phyloP scores from a whole-genome alignment of 2,797 vertebrate genomes.

The Phoebastria nigripes region DNA sequence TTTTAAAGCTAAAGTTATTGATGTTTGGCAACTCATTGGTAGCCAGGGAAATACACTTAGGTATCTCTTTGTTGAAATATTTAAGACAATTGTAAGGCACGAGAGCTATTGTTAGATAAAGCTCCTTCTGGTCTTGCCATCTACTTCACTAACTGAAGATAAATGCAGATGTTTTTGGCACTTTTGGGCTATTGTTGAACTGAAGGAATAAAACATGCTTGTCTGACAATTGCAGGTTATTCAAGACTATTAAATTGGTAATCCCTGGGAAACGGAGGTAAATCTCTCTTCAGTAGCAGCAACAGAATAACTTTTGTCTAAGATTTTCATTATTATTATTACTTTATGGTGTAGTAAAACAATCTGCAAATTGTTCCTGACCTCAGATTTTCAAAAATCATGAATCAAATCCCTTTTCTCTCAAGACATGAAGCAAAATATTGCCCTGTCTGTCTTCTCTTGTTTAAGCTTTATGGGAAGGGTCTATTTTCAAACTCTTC shows the following conservation, averaged over 20 bases:
- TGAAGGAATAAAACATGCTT: slow-evolving; percentile 25
- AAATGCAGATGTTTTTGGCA: slow-evolving; percentile 49
- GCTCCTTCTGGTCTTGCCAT: slow-evolving; percentile 32
- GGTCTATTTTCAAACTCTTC: background rate
- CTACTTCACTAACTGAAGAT: slow-evolving; percentile 36
- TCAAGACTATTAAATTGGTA: slow-evolving; percentile 50
- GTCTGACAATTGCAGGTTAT: slow-evolving; percentile 53
- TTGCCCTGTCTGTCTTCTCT: background rate
- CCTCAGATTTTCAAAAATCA: slow-evolving; percentile 27
- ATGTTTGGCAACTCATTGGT: slow-evolving; percentile 19
- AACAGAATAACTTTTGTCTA: slow-evolving; percentile 14
- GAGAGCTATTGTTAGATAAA: slow-evolving; percentile 35
- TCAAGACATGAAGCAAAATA: background rate
- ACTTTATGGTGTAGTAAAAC: slow-evolving; percentile 22
- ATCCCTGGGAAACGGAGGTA: slow-evolving; percentile 35
- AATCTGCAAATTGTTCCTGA: slow-evolving; percentile 46
- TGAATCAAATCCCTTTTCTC: background rate
- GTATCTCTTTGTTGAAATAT: slow-evolving; percentile 50
- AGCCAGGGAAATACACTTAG: slow-evolving; percentile 18
- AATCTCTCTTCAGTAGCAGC: slow-evolving; percentile 12
- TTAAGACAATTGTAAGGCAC: slow-evolving; percentile 36
- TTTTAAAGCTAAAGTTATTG: slow-evolving; percentile 23
- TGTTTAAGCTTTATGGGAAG: background rate
- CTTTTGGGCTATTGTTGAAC: slow-evolving; percentile 30
- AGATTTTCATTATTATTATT: slow-evolving; percentile 53